Percentiles rank a stretch among this genome's conserved stretches.
phyloP scores from a whole-genome alignment of 2,888 invertebrate genomes.

The Oligia fasciuncula region DNA sequence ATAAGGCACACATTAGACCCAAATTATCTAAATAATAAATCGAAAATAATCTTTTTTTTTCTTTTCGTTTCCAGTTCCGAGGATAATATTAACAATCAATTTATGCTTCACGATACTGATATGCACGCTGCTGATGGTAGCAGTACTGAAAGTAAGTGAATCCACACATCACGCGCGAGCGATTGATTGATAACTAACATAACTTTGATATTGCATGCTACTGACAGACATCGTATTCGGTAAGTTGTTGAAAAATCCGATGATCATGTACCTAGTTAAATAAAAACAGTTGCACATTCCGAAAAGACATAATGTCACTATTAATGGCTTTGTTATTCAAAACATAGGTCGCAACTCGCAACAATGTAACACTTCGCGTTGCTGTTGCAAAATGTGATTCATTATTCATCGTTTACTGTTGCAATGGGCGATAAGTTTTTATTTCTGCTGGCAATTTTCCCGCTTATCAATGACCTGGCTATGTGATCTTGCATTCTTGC shows the following conservation, averaged over 20 bases:
- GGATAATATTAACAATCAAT: constrained; percentile 94
- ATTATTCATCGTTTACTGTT: not conserved
- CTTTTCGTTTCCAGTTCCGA: constrained; percentile 90
- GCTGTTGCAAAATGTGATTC: constrained; percentile 19
- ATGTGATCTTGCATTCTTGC: not conserved
- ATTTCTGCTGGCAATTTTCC: constrained; percentile 6
- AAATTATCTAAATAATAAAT: not conserved
- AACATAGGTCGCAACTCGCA: constrained; percentile 18
- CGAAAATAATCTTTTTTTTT: constrained; percentile 8
- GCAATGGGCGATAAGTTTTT: constrained; percentile 14
- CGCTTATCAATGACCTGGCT: not conserved
- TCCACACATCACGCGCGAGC: not conserved
- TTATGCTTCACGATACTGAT: constrained; percentile 95
- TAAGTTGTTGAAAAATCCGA: constrained; percentile 42
- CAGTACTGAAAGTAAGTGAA: constrained; percentile 92
- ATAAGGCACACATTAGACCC: not conserved
- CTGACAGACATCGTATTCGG: constrained; percentile 61
- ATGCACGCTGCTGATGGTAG: constrained; percentile 93
- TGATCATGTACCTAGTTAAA: not conserved
- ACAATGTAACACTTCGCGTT: constrained; percentile 7
- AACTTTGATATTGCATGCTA: constrained; percentile 52
- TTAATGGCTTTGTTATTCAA: constrained; percentile 26
- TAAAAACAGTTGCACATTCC: constrained; percentile 14
- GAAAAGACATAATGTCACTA: not conserved
- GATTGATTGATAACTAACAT: constrained; percentile 7